These are phyloP conservation scores for Allacma fusca DNA, from an alignment of 2,888 invertebrate species.

Conservation along the genomic window DNA sequence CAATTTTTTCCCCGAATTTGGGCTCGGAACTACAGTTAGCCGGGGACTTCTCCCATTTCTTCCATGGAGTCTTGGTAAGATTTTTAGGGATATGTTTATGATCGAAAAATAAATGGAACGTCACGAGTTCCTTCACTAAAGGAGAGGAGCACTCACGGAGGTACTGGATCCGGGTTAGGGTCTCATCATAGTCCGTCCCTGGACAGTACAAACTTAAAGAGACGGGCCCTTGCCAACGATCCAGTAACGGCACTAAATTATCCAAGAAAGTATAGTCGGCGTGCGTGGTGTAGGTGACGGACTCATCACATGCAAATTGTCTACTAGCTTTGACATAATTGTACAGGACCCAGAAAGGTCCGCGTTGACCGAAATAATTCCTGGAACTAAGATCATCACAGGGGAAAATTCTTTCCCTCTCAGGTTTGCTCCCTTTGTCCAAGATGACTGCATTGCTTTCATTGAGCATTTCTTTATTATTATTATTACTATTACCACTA, in stretches of 20 bases:
- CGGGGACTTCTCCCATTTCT: slow-evolving; percentile 2
- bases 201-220: slow-evolving; percentile 89
- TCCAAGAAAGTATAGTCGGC: slow-evolving; percentile 91
- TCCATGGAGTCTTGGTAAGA: slow-evolving; percentile 41
- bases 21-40: slow-evolving; percentile 68
- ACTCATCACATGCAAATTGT: slow-evolving; percentile 79
- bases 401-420: slow-evolving; percentile 63
- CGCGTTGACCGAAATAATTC: slow-evolving; percentile 74
- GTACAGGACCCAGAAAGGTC: slow-evolving; percentile 87
- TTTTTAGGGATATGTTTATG: slow-evolving; percentile 80
- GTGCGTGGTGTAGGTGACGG: slow-evolving; percentile 90
- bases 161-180: slow-evolving; percentile 82
- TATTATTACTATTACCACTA: slow-evolving; percentile 37
- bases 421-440: slow-evolving; percentile 29
- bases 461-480: slow-evolving; percentile 38
- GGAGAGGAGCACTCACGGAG: slow-evolving; percentile 77
- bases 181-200: slow-evolving; percentile 80
- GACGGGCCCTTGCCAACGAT: slow-evolving; percentile 87
- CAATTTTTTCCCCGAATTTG: slow-evolving; percentile 70
- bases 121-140: slow-evolving; percentile 79
- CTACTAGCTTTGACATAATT: slow-evolving; percentile 80
- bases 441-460: slow-evolving; percentile 38
- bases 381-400: slow-evolving; percentile 73
- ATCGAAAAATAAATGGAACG: slow-evolving; percentile 90
- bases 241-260: slow-evolving; percentile 83